A percentile compares a stretch with the other conserved stretches of the same genome.
These are phyloP conservation scores for Lutjanus campechanus DNA, from an alignment of 2,797 vertebrate species.

Conservation along the genomic window DNA sequence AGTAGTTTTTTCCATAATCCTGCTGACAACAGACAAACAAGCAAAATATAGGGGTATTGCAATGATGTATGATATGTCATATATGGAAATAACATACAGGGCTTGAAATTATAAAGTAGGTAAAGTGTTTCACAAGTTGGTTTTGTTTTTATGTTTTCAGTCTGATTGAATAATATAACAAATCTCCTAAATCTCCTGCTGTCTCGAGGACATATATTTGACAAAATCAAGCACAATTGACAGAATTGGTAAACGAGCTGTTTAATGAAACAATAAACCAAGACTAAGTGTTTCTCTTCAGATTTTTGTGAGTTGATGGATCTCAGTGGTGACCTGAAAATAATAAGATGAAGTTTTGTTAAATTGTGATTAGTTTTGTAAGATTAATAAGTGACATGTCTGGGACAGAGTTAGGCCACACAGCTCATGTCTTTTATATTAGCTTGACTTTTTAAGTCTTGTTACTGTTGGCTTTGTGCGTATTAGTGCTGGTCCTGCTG, in stretches of 20 bases:
- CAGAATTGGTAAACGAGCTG: background rate
- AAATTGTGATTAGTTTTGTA: background rate
- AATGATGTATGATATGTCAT: too few relatives aligned
- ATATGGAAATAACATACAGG: background rate
- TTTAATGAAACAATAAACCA: background rate
- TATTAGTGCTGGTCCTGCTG: background rate
- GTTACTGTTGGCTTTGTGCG: constrained; percentile 1
- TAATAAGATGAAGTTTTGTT: background rate
- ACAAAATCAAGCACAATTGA: background rate
- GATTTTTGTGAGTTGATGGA: constrained; percentile 8
- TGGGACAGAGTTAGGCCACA: background rate
- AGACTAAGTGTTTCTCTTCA: background rate
- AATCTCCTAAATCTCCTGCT: background rate
- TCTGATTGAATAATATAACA: background rate
- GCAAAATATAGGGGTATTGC: too few relatives aligned
- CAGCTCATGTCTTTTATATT: constrained; percentile 37
- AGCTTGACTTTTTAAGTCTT: constrained; percentile 10
- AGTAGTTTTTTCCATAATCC: too few relatives aligned
- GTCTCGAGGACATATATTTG: background rate
- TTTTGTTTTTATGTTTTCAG: background rate
- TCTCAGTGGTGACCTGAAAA: background rate
- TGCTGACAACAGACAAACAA: too few relatives aligned
- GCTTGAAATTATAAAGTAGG: background rate
- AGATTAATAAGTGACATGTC: background rate
- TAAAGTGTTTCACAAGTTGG: background rate